Conservation (phyloP, 2,888 invertebrate genomes). For the Drosophila lacicola region DNA sequence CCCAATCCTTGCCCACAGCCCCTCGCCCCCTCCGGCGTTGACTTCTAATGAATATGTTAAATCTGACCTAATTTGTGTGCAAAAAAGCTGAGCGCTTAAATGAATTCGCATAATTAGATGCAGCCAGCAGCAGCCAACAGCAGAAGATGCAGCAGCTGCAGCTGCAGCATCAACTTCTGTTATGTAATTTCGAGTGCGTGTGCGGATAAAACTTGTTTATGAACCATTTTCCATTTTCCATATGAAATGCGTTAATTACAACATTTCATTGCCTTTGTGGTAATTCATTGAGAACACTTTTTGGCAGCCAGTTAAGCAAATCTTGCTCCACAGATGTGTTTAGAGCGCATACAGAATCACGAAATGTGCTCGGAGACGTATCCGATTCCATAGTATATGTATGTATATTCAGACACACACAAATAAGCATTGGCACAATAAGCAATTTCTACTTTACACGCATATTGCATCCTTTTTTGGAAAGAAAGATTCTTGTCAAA, state of each 20-base stretch:
- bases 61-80: slow-evolving; percentile 74
- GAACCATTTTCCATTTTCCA: slow-evolving; percentile 5
- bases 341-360: too few species aligned
- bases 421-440: too few species aligned
- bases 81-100: slow-evolving; percentile 68
- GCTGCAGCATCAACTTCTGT: slow-evolving; percentile 24
- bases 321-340: too few species aligned
- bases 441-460: too few species aligned
- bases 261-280: background rate
- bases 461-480: too few species aligned
- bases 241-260: slow-evolving; percentile 29
- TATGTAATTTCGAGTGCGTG: slow-evolving; percentile 22
- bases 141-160: slow-evolving; percentile 3
- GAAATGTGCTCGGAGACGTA: too few species aligned
- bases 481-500: too few species aligned
- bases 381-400: too few species aligned
- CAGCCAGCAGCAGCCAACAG: slow-evolving; percentile 24
- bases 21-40: background rate
- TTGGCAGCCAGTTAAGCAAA: too few species aligned
- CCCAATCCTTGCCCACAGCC: slow-evolving; percentile 1
- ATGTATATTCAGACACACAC: too few species aligned
- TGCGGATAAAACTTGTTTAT: background rate
- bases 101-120: slow-evolving; percentile 81
- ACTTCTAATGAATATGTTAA: slow-evolving; percentile 79
- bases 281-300: background rate